phyloP scores from a whole-genome alignment of 2,888 invertebrate species.

The Ferrisia virgata region DNA sequence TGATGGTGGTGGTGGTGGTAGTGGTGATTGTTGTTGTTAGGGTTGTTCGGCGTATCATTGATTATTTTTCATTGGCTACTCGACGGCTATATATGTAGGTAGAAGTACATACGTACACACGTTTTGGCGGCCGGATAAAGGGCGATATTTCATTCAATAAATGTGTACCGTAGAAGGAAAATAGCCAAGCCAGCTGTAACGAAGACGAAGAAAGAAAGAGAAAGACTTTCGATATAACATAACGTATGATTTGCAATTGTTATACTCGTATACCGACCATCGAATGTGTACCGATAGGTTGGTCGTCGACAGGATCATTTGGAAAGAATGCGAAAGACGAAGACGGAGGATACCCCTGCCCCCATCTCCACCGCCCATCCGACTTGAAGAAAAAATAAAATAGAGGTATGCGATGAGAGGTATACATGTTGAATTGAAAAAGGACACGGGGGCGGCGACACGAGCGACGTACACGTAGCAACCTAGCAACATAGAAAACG shows the following conservation, averaged over 20 bases:
- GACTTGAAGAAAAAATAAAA: no score
- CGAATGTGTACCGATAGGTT: not conserved
- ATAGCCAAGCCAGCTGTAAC: not conserved
- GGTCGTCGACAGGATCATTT: not conserved
- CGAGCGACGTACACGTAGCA: not conserved
- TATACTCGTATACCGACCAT: not conserved
- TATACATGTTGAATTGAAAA: not conserved
- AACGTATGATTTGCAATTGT: slow-evolving; percentile 7
- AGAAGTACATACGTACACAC: no score
- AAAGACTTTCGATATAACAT: not conserved
- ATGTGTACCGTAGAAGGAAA: not conserved
- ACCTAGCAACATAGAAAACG: not conserved
- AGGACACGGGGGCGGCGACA: not conserved
- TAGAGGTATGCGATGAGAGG: not conserved
- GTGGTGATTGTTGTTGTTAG: not conserved
- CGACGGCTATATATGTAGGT: not conserved
- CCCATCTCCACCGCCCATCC: no score
- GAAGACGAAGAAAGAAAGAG: not conserved
- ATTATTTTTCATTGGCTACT: not conserved
- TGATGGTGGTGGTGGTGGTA: no score
- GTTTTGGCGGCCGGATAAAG: not conserved
- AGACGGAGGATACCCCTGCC: no score
- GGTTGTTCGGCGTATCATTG: not conserved
- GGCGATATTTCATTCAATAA: not conserved
- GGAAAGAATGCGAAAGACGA: not conserved